Evolutionary conservation across 2,888 invertebrate genomes (phyloP), one percentile per base, ranked within the genome.

Genomic region (Lepidochitona cinerea): DNA sequence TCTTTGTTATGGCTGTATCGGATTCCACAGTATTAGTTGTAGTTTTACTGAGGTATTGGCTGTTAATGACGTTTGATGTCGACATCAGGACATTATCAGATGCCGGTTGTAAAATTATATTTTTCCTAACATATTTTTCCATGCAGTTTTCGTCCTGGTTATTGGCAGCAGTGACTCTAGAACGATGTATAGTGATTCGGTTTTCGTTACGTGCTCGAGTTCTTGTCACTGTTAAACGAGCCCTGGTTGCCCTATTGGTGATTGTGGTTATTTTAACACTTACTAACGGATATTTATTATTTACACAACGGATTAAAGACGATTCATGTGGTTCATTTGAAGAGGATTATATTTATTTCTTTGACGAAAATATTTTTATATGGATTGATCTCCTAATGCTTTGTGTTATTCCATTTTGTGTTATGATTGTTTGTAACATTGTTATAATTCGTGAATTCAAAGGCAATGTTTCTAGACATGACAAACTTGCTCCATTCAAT

Each of bases 101-200:
- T 36, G 73, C 73, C 37, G 77, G 75, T 66, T 83, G 83, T 72
- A 81, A 79, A 68, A 74, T 83, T 23, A 77, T 78, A 65, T 72
- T 77, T 18, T 83, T 83, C 49, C 66, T 78, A 33, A 81, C 81
- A n/a, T 83, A 83, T 68, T 70, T 77, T 18, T 77, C 83, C 0
- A 81, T 83, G 80, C 81, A 83, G 33, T 75, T 79, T 18, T 83
- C 83, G 1, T 81, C 83, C 0, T 83, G 83, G 83, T 79, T 81
- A 29, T 73, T 83, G 9, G 83, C 81, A 3, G 74, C 79, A 9
- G 81, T 83, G 7, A 71, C 81, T 2, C 29, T 77, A 0, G 81
- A 81, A 67, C 71, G 83, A n/a, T 68, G 79, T 41, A 67, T 83
- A 0, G 76, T 79, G 26, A 59, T 76, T 1, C 65, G 64, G 14